Evolutionary conservation across 2,113 vertebrate genomes (phyloP).

Genomic region (Bucco capensis): DNA sequence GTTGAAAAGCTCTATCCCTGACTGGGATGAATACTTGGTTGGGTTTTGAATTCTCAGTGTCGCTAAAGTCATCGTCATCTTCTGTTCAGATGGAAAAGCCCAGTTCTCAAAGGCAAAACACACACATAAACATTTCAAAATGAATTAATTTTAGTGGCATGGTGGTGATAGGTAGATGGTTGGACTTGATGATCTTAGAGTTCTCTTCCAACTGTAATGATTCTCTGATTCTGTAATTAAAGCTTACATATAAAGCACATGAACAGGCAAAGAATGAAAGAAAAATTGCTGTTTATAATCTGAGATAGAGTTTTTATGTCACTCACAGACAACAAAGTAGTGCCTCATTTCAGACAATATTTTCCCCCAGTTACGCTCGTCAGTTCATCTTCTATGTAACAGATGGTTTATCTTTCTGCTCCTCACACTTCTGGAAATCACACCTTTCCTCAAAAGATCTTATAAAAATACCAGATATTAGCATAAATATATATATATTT

Average conservation of each 20-base stretch:
- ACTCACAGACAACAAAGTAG: background rate
- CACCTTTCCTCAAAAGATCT: background rate
- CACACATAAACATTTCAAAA: background rate
- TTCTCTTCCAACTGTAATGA: no score
- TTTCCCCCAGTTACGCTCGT: background rate
- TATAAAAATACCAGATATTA: background rate
- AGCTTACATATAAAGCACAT: background rate
- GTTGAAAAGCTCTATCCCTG: background rate
- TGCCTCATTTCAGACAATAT: background rate
- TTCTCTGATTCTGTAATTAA: no score
- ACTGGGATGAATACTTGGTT: background rate
- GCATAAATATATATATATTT: background rate
- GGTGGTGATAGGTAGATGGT: no score
- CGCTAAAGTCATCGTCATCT: background rate
- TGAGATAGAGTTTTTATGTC: background rate
- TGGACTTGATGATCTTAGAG: no score
- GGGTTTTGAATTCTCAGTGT: background rate
- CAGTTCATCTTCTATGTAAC: background rate
- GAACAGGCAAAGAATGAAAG: background rate
- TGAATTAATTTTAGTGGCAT: no score
- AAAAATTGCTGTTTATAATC: background rate
- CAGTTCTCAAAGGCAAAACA: background rate
- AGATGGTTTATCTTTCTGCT: background rate
- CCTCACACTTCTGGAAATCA: background rate
- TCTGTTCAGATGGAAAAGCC: background rate